phyloP scores from a whole-genome alignment of 2,113 vertebrate genomes.

The Peucedramus taeniatus region DNA sequence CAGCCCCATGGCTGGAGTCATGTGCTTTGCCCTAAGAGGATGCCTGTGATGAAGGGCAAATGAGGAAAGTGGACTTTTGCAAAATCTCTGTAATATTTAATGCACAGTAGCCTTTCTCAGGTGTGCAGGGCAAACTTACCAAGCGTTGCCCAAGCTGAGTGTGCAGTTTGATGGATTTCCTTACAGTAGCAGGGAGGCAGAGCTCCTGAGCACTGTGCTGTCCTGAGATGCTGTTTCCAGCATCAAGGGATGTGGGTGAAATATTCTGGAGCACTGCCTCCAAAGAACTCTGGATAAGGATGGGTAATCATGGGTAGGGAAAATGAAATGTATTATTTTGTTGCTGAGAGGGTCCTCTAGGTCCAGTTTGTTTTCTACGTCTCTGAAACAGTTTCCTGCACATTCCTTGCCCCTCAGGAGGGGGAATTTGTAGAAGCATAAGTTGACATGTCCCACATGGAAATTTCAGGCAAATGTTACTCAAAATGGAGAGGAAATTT shows the following conservation, averaged over 20 bases:
- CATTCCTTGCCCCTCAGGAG: neutral
- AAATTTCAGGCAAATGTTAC: neutral
- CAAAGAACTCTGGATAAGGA: neutral
- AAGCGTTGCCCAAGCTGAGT: neutral
- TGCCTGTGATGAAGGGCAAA: neutral
- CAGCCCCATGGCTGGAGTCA: fast-evolving
- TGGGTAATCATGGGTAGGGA: neutral
- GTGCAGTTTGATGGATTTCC: neutral
- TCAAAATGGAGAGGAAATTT: neutral
- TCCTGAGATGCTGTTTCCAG: neutral
- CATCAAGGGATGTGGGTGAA: neutral
- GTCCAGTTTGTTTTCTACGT: neutral
- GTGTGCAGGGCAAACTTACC: neutral
- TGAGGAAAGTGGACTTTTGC: neutral
- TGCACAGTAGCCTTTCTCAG: neutral
- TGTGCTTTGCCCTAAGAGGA: neutral
- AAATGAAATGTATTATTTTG: neutral
- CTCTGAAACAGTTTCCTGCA: neutral
- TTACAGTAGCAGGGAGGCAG: neutral
- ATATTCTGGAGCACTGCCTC: neutral
- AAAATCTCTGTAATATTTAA: neutral
- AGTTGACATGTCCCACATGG: neutral
- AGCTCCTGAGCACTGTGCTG: neutral
- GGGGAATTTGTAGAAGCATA: neutral
- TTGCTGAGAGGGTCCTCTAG: neutral